Evolutionary conservation across 2,888 invertebrate species (phyloP).

Genomic region (Choristoneura rosaceana): DNA sequence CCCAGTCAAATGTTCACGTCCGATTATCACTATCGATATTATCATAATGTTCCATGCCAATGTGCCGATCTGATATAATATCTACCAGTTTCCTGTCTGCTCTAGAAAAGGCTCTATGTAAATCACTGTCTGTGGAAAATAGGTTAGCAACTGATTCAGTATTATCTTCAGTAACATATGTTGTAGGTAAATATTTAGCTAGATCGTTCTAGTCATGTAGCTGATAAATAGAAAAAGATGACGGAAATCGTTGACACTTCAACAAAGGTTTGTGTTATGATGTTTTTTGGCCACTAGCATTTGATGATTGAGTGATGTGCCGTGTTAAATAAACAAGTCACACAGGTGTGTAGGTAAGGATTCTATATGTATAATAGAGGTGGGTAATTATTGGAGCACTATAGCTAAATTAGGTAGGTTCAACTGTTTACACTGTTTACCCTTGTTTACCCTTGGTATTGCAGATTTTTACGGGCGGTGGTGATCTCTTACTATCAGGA

Average conservation of each 20-base stretch:
- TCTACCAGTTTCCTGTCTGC: slow-evolving; percentile 7
- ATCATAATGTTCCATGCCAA: slow-evolving; percentile 2
- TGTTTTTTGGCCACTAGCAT: neutral
- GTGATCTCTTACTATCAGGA: too few relatives aligned
- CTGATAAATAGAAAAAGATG: neutral
- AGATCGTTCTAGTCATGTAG: neutral
- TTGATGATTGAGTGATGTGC: neutral
- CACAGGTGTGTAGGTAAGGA: too few relatives aligned
- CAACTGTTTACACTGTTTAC: too few relatives aligned
- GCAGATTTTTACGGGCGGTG: too few relatives aligned
- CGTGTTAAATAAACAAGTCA: too few relatives aligned
- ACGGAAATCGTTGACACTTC: neutral
- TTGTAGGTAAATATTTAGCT: neutral
- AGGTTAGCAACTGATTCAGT: neutral
- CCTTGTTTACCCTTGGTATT: too few relatives aligned
- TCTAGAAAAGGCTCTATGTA: slow-evolving; percentile 10
- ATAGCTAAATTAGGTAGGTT: too few relatives aligned
- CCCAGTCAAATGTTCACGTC: slow-evolving; percentile 10
- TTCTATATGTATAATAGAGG: too few relatives aligned
- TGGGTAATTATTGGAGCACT: too few relatives aligned
- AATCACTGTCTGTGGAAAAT: slow-evolving; percentile 16
- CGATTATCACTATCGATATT: slow-evolving; percentile 24
- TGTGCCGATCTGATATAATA: slow-evolving; percentile 27
- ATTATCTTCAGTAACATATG: neutral
- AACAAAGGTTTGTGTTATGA: neutral